Conservation (phyloP, 1,140 invertebrate species). For the Drosophila subpulchrella region DNA sequence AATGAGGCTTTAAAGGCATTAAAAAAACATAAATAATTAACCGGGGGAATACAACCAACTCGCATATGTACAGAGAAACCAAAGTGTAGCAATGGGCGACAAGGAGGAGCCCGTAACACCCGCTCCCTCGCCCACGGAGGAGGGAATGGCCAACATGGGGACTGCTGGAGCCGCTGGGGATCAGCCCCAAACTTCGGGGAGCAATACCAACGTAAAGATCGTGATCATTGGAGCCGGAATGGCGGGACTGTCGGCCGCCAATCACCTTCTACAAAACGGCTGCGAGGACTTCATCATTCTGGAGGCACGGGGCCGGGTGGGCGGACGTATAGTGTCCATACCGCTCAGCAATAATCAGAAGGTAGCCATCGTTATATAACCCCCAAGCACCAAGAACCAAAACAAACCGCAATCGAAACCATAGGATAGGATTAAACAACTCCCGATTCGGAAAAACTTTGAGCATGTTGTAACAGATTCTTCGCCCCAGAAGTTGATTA, state of each 20-base stretch:
- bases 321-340: constrained; percentile 92
- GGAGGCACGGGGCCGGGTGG: constrained; percentile 91
- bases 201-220: constrained; percentile 86
- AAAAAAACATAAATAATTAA: constrained; percentile 20
- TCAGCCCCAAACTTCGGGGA: constrained; percentile 3
- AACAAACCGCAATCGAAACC: background rate
- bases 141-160: constrained; percentile 46
- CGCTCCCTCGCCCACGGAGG: constrained; percentile 77
- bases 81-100: constrained; percentile 53
- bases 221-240: constrained; percentile 95
- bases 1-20: constrained; percentile 44
- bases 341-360: constrained; percentile 88
- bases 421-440: background rate
- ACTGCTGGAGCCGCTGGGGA: constrained; percentile 32
- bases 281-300: constrained; percentile 92
- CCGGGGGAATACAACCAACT: constrained; percentile 3
- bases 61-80: constrained; percentile 42
- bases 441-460: background rate
- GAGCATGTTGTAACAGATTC: constrained; percentile 26
- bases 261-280: constrained; percentile 92
- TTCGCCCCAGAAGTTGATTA: constrained; percentile 43
- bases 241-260: constrained; percentile 93
- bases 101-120: constrained; percentile 70
- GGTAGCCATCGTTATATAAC: constrained; percentile 78
- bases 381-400: background rate